Evolutionary conservation across 2,888 invertebrate species (phyloP).

Genomic region (Cyaniris semiargus): DNA sequence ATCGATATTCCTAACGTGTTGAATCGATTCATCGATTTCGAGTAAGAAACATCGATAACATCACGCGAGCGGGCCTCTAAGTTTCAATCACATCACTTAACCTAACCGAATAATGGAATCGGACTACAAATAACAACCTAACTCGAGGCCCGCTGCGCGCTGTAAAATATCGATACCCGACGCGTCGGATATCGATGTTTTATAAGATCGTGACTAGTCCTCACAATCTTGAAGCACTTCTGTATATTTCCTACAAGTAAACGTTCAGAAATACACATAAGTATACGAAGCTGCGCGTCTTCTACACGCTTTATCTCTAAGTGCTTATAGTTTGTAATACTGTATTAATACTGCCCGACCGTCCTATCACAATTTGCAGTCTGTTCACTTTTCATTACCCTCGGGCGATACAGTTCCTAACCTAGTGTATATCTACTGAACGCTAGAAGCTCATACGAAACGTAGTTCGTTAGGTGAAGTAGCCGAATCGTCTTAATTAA

Average conservation of each 20-base stretch:
- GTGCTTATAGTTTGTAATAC: constrained; percentile 52
- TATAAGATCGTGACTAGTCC: constrained; percentile 43
- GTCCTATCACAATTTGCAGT: constrained; percentile 45
- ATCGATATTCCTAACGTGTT: constrained; percentile 46
- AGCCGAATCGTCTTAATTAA: constrained; percentile 29
- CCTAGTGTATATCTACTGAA: constrained; percentile 40
- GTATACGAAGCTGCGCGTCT: constrained; percentile 52
- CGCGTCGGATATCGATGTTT: constrained; percentile 47
- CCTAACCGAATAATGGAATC: constrained; percentile 40
- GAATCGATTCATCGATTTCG: constrained; percentile 40
- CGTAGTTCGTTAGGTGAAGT: constrained; percentile 41
- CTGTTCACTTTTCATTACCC: constrained; percentile 41
- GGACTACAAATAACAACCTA: constrained; percentile 36
- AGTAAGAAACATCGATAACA: constrained; percentile 48
- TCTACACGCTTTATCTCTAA: constrained; percentile 46
- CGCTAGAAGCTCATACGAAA: constrained; percentile 44
- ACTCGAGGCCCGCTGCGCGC: constrained; percentile 37
- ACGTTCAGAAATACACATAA: constrained; percentile 52
- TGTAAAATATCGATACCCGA: constrained; percentile 42
- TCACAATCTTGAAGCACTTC: constrained; percentile 39
- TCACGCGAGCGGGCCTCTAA: constrained; percentile 42
- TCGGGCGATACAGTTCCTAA: constrained; percentile 40
- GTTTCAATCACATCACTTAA: constrained; percentile 37
- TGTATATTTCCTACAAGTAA: constrained; percentile 48
- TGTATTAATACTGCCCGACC: constrained; percentile 58